phyloP scores from a whole-genome alignment of 2,113 vertebrate genomes.

The Orthochromis malagaraziensis region DNA sequence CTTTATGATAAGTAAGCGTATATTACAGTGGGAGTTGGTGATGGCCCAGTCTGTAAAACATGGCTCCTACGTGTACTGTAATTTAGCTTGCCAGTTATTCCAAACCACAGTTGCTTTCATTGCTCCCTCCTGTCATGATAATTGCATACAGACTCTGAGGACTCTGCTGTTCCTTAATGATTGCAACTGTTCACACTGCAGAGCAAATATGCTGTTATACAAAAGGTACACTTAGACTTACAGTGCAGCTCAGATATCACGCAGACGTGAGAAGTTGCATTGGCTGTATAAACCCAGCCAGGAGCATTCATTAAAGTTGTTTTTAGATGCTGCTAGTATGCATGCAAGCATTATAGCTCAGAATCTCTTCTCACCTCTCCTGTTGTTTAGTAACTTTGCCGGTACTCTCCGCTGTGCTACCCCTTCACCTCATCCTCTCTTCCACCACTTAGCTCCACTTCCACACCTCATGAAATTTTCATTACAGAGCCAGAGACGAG shows the following conservation, averaged over 20 bases:
- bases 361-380: neutral
- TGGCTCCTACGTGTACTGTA: neutral
- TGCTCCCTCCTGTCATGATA: constrained; percentile 14
- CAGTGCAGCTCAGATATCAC: neutral
- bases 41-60: neutral
- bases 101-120: neutral
- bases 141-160: neutral
- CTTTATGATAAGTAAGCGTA: neutral
- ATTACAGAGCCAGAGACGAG: neutral
- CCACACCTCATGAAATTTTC: constrained; percentile 35
- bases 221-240: neutral
- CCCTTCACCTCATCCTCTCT: neutral
- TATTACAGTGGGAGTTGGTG: neutral
- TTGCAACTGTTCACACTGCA: neutral
- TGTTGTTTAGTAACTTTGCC: neutral
- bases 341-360: neutral
- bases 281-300: neutral
- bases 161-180: constrained; percentile 7
- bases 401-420: neutral
- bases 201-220: neutral
- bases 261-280: neutral
- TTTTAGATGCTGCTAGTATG: neutral
- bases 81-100: neutral
- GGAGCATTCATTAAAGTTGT: neutral
- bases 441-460: neutral